Percentiles rank a stretch among this genome's conserved stretches.
phyloP scores from a whole-genome alignment of 2,113 vertebrate genomes.

The Micronisus gabar region DNA sequence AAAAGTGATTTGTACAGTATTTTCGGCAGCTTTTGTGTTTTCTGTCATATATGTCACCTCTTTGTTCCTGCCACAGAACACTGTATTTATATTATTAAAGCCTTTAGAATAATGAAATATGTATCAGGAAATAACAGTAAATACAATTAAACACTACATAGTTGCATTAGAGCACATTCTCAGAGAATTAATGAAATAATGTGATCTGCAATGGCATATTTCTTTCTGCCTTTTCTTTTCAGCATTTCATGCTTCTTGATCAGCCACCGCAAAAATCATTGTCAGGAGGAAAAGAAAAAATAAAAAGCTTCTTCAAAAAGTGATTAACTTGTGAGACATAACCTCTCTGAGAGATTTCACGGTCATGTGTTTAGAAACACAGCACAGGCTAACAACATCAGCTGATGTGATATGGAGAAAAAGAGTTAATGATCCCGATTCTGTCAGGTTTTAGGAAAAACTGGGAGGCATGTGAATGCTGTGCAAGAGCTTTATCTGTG shows the following conservation, averaged over 20 bases:
- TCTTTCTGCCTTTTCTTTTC: background rate
- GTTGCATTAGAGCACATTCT: background rate
- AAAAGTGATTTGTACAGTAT: background rate
- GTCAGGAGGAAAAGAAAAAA: background rate
- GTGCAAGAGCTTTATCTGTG: background rate
- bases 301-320: background rate
- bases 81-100: background rate
- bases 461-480: background rate
- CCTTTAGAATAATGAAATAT: background rate
- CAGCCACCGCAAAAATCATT: background rate
- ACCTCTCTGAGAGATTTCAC: background rate
- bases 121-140: background rate
- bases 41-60: background rate
- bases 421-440: background rate
- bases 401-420: background rate
- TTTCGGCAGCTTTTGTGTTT: background rate
- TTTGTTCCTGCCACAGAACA: background rate
- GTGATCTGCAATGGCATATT: background rate
- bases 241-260: background rate
- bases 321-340: background rate
- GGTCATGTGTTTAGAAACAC: background rate
- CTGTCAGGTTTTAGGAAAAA: background rate
- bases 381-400: background rate
- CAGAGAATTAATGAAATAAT: background rate
- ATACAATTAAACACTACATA: background rate